Base-by-base conservation (phyloP, 2,888 invertebrate genomes). In the Gastracanthus pulcherrimus region DNA sequence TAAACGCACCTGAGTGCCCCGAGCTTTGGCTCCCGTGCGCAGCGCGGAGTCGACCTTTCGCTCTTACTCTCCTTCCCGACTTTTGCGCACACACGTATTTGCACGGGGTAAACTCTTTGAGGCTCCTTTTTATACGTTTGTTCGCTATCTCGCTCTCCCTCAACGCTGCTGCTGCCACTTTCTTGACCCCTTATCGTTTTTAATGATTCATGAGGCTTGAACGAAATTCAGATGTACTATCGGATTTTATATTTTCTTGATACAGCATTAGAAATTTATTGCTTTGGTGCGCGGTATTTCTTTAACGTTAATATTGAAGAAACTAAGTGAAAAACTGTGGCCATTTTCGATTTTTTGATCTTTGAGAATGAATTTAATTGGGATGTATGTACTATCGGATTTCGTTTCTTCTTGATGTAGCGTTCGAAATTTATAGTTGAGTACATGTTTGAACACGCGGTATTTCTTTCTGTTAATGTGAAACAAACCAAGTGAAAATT, bases 1-100 rank as follows among this genome's bases (percentile, higher is more conserved):
- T 80, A 80, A 80, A 58, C 58, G 62, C 69, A 38, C 51, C 41
- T 19, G 66, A 66, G 70, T 45, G 62, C 29, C 19, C 48, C 45
- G 26, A n/a, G n/a, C n/a, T n/a, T 3, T 3, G 34, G 34, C 3
- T 23, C 16, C 19, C 5, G 11, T 31, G 36, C 16, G 16, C 62
- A 29, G 36, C 36, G 55, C 58, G 26, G 16, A 19, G 19, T n/a
- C 51, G 11, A 51, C 11, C 55, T 55, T 23, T 55, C 26, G 55
- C 23, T 55, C 55, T 55, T 26, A 19, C 55, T 11, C 55, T 11
- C 9, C 55, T 11, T 19, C 5, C 41, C 7, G 5, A 9, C 7
- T 16, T 16, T 16, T 2, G n/a, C n/a, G 45, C 45, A n/a, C 4
- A 11, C 55, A 26, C 26, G 26, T 55, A 55, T 55, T 55, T 55